Percentiles rank a stretch among this genome's conserved stretches.
These are phyloP conservation scores for Trisateles emortualis DNA, from an alignment of 2,888 invertebrate species.

Conservation along the genomic window DNA sequence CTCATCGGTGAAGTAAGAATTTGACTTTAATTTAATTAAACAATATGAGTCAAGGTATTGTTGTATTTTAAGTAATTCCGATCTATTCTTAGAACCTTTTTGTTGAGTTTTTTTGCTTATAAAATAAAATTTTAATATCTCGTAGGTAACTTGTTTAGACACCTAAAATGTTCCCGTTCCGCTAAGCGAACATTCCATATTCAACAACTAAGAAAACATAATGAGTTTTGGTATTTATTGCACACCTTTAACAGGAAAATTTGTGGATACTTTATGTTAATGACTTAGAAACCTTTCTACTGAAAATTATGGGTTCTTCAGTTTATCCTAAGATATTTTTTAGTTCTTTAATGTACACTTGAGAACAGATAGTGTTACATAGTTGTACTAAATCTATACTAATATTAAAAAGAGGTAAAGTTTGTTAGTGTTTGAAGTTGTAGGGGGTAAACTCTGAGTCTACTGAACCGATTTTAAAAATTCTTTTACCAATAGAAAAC, in stretches of 20 bases:
- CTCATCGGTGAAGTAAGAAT: neutral
- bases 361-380: too few relatives aligned
- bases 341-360: too few relatives aligned
- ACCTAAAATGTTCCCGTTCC: neutral
- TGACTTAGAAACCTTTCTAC: neutral
- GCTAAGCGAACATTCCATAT: neutral
- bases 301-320: neutral
- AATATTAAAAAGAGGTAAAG: too few relatives aligned
- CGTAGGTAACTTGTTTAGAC: neutral
- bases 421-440: too few relatives aligned
- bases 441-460: too few relatives aligned
- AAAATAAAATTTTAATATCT: neutral
- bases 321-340: too few relatives aligned
- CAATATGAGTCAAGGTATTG: neutral
- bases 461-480: too few relatives aligned
- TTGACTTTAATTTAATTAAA: neutral
- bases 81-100: neutral
- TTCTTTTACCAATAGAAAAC: too few relatives aligned
- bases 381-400: too few relatives aligned
- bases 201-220: neutral
- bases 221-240: conserved; percentile 6
- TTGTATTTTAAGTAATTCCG: neutral
- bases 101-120: neutral
- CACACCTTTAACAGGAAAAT: neutral
- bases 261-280: neutral